phyloP scores from a whole-genome alignment of 2,888 invertebrate genomes.

The Ptychoptera contaminata region DNA sequence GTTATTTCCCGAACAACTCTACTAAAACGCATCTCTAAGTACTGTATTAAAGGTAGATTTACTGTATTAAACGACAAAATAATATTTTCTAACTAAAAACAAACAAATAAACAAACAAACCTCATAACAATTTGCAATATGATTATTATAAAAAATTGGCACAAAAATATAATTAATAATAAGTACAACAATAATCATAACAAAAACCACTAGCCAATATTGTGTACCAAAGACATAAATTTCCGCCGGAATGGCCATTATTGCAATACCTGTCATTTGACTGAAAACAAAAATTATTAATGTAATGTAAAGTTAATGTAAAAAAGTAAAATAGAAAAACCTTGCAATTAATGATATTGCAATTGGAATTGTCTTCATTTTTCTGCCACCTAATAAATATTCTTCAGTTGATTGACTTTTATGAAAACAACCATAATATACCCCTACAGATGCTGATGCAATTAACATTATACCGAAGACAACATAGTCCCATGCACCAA shows the following conservation, averaged over 20 bases:
- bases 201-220: constrained; percentile 27
- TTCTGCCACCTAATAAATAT: constrained; percentile 39
- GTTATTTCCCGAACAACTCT: constrained; percentile 21
- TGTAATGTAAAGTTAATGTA: background rate
- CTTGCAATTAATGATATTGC: constrained; percentile 46
- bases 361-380: constrained; percentile 41
- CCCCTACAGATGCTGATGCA: constrained; percentile 34
- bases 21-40: constrained; percentile 24
- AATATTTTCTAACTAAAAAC: no score
- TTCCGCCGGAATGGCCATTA: constrained; percentile 37
- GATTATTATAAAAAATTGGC: constrained; percentile 35
- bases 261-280: constrained; percentile 38
- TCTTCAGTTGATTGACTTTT: constrained; percentile 21
- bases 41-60: constrained; percentile 18
- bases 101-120: constrained; percentile 22
- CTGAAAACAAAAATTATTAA: constrained; percentile 16
- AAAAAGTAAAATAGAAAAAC: no score
- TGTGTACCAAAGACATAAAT: constrained; percentile 34
- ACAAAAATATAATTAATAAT: constrained; percentile 26
- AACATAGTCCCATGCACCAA: constrained; percentile 28
- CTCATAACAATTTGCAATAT: constrained; percentile 34
- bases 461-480: constrained; percentile 33
- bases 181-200: constrained; percentile 26
- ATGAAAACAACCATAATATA: constrained; percentile 34
- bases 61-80: no score